Evolutionary conservation across 2,797 vertebrate genomes (phyloP).

Genomic region (Enteromius viviparus): DNA sequence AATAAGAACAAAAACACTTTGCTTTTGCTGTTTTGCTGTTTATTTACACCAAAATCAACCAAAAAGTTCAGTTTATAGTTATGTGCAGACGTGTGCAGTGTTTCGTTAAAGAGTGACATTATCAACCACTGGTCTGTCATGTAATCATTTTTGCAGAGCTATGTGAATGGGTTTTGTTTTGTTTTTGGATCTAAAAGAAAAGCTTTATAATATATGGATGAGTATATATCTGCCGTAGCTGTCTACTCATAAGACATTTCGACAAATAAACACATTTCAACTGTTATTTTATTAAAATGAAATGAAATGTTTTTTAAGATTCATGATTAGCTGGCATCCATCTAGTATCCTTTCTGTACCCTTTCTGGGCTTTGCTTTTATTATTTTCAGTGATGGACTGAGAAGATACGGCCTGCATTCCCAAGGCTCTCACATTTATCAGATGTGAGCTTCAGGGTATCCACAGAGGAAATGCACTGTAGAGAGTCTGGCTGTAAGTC

Average conservation of each 20-base stretch:
- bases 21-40: neutral
- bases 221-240: neutral
- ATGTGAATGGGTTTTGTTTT: neutral
- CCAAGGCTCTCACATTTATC: slow-evolving; percentile 54
- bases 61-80: no score
- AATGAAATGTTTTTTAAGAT: neutral
- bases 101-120: neutral
- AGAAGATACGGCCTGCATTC: slow-evolving; percentile 27
- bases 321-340: neutral
- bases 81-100: no score
- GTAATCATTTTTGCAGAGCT: neutral
- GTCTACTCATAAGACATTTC: neutral
- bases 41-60: neutral
- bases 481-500: slow-evolving; percentile 32
- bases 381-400: slow-evolving; percentile 43
- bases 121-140: neutral
- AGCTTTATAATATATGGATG: neutral
- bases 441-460: slow-evolving; percentile 43
- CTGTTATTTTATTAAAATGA: neutral
- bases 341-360: neutral
- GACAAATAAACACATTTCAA: neutral
- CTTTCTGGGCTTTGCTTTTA: slow-evolving; percentile 26
- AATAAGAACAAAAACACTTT: neutral
- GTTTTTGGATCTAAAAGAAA: neutral
- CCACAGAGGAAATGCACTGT: slow-evolving; percentile 40